Conservation (phyloP, 2,113 vertebrate species). For the Litocranius walleri region DNA sequence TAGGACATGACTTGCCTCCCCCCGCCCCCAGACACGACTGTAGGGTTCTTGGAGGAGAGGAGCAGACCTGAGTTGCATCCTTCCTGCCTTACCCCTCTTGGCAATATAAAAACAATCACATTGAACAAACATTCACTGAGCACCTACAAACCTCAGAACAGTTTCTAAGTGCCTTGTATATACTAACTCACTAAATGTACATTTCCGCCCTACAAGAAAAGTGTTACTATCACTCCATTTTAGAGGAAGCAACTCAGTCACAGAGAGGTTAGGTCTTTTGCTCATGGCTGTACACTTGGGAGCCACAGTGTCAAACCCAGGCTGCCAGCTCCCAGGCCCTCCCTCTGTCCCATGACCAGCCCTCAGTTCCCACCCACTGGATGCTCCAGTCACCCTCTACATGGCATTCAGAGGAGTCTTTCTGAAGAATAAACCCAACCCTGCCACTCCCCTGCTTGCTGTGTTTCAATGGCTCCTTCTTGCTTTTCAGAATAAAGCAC, state of each 20-base stretch:
- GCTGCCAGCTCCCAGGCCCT: not conserved
- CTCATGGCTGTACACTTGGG: not conserved
- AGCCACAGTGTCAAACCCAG: not conserved
- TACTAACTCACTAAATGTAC: not conserved
- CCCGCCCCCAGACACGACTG: not conserved
- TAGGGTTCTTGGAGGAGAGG: not conserved
- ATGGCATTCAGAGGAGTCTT: not conserved
- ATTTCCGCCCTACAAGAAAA: not conserved
- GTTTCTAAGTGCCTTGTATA: not conserved
- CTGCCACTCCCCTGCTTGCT: not conserved
- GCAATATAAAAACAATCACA: accelerated
- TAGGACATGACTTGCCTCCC: no score
- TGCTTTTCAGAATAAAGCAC: not conserved
- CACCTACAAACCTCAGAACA: not conserved
- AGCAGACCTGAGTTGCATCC: not conserved
- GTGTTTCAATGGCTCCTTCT: not conserved
- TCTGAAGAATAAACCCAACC: not conserved
- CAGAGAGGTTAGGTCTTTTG: not conserved
- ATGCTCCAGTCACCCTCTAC: no score
- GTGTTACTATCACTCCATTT: not conserved
- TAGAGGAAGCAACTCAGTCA: not conserved
- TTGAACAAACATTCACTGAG: not conserved
- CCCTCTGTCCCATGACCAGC: not conserved
- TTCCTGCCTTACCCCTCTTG: not conserved
- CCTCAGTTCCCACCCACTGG: not conserved